Evolutionary conservation across 2,797 vertebrate species (phyloP).

Genomic region (Peromyscus eremicus): DNA sequence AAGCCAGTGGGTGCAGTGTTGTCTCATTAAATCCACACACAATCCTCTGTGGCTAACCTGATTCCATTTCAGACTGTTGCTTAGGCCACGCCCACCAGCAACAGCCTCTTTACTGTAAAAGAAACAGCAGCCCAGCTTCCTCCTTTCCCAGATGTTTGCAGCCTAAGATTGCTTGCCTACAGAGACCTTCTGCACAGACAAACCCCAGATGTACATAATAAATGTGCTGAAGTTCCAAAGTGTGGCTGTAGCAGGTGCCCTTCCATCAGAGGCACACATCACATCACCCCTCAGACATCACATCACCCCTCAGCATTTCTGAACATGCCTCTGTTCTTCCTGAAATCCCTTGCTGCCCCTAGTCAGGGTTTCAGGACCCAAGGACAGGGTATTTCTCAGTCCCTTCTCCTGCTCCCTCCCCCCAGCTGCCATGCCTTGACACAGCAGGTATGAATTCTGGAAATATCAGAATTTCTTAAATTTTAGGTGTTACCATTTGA

Average conservation of each 20-base stretch:
- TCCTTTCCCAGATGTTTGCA: background rate
- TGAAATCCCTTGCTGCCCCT: background rate
- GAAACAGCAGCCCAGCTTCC: background rate
- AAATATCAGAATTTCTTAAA: background rate
- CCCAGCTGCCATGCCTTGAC: fast-evolving
- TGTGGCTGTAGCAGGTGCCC: background rate
- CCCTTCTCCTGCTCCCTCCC: background rate
- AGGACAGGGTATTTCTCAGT: background rate
- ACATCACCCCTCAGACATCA: no score
- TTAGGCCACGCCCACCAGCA: background rate
- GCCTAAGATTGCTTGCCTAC: background rate
- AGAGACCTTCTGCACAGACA: background rate
- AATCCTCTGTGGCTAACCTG: background rate
- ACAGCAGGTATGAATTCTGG: background rate
- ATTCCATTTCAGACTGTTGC: background rate
- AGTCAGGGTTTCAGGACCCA: background rate
- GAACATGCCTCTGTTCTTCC: background rate
- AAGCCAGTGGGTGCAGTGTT: background rate
- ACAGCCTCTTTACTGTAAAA: background rate
- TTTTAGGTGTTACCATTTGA: background rate
- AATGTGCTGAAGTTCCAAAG: background rate
- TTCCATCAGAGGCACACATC: background rate
- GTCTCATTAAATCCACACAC: constrained; percentile 42
- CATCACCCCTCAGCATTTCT: background rate
- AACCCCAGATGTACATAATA: background rate